phyloP scores from a whole-genome alignment of 64 coral and sea anemone genomes.

The Orbicella faveolata region DNA sequence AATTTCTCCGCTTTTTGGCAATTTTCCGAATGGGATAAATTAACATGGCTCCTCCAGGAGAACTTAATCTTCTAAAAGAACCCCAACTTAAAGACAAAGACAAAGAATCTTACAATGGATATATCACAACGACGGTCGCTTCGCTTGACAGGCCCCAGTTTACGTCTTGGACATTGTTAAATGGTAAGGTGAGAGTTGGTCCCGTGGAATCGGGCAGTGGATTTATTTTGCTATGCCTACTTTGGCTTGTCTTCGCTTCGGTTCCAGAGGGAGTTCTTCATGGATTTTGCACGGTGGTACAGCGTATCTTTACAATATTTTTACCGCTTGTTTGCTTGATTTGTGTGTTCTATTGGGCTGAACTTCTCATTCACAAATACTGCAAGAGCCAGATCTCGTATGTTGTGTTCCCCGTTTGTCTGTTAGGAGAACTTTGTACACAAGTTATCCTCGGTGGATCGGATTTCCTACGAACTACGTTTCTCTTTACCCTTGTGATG shows the following conservation, averaged over 20 bases:
- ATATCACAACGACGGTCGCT: constrained; percentile 86
- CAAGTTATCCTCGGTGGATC: constrained; percentile 90
- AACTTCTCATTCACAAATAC: constrained; percentile 95
- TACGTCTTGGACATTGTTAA: constrained; percentile 82
- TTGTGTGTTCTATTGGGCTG: constrained; percentile 96
- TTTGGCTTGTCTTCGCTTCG: constrained; percentile 90
- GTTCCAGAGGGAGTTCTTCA: constrained; percentile 76
- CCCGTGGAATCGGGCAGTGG: constrained; percentile 86
- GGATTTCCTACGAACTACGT: constrained; percentile 88
- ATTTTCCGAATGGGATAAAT: constrained; percentile 57
- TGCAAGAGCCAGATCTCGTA: constrained; percentile 87
- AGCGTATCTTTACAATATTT: constrained; percentile 81
- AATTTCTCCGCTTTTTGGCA: constrained; percentile 32
- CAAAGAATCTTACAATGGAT: constrained; percentile 90
- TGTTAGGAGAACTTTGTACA: constrained; percentile 92
- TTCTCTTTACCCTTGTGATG: constrained; percentile 81
- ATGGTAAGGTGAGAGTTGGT: constrained; percentile 87
- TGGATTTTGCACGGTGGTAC: constrained; percentile 73
- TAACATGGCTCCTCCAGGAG: constrained; percentile 77
- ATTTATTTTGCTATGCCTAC: constrained; percentile 78
- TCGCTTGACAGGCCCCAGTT: constrained; percentile 86
- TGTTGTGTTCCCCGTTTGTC: constrained; percentile 89
- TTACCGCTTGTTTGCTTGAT: constrained; percentile 84
- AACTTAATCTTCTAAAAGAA: constrained; percentile 69
- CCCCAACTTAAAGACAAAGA: constrained; percentile 77